Conservation (phyloP, 1,140 invertebrate species). For the Cryptotermes secundus region DNA sequence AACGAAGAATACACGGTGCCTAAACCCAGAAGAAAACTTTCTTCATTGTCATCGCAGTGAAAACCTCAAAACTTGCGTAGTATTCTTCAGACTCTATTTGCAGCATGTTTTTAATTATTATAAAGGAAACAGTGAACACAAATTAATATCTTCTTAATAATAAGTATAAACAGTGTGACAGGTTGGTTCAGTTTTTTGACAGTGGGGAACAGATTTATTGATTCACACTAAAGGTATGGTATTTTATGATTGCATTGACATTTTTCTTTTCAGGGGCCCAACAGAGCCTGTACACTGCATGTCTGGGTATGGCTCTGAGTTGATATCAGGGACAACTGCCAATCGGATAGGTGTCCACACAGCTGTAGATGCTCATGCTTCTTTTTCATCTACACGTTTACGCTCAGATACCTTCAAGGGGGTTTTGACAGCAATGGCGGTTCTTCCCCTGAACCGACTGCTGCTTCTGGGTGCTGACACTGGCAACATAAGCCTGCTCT, state of each 20-base stretch:
- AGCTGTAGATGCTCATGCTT: constrained; percentile 66
- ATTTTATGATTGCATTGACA: background rate
- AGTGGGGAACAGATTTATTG: too few species aligned
- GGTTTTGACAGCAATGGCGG: constrained; percentile 81
- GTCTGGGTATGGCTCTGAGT: constrained; percentile 67
- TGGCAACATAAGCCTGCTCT: constrained; percentile 81
- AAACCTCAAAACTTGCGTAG: too few species aligned
- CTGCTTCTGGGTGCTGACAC: constrained; percentile 88
- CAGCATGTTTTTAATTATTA: too few species aligned
- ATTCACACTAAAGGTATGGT: too few species aligned
- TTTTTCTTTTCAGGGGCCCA: constrained; percentile 61
- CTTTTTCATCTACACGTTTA: constrained; percentile 82
- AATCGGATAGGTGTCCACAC: constrained; percentile 89
- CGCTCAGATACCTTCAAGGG: constrained; percentile 88
- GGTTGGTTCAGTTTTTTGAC: too few species aligned
- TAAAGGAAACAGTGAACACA: too few species aligned
- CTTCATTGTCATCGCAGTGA: too few species aligned
- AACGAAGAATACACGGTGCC: too few species aligned
- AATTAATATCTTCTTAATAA: too few species aligned
- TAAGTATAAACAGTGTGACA: too few species aligned
- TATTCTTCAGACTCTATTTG: too few species aligned
- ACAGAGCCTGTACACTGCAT: constrained; percentile 90
- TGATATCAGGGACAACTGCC: constrained; percentile 81
- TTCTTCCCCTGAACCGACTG: constrained; percentile 85
- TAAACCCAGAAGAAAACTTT: too few species aligned